Evolutionary conservation across 2,113 vertebrate species (phyloP), one percentile per base, ranked within the genome.

Genomic region (Rostratula benghalensis): DNA sequence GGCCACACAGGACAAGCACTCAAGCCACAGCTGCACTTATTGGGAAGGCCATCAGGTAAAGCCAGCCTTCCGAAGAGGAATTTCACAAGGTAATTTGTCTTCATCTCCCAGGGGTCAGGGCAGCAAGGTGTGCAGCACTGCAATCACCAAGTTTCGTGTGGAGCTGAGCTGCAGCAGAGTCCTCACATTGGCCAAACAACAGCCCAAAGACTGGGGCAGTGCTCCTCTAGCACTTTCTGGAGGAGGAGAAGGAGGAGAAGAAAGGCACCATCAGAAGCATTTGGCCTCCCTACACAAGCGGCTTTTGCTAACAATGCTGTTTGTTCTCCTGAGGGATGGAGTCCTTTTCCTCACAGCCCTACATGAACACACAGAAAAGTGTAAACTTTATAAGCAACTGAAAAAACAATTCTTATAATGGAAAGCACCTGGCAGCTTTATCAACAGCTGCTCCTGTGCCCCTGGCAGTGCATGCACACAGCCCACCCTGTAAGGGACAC

Each of bases 1-100:
- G 1, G 2, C 24, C 39, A 18, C 3, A 10, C 28, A 21, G 28
- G 11, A 46, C 65, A 33, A 18, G 35, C 11, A 67, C 1, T 2
- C 1, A 0, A 76, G 9, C 51, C 15, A 7, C 0, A 1, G 17
- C 54, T 88, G 30, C 20, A 10, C 12, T 8, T 10, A 18, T 14
- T 14, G 16, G 31, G 30, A 56, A 77, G 53, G 23, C 50, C 19
- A 33, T 18, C 39, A 73, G 30, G 8, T 37, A 19, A 39, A 73
- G 18, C 4, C 39, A 95, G 50, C 11, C 17, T 60, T 86, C 57
- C 35, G 13, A 79, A 80, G 18, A 68, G 45, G 48, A 48, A 56
- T 65, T 93, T 54, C 70, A 78, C 15, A 19, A 64, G 46, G 56
- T 37, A 61, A 56, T 83, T 64, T 45, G 4, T 17, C 39, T 60